Conservation (phyloP, 2,888 invertebrate species). For the Campoplex nolae region DNA sequence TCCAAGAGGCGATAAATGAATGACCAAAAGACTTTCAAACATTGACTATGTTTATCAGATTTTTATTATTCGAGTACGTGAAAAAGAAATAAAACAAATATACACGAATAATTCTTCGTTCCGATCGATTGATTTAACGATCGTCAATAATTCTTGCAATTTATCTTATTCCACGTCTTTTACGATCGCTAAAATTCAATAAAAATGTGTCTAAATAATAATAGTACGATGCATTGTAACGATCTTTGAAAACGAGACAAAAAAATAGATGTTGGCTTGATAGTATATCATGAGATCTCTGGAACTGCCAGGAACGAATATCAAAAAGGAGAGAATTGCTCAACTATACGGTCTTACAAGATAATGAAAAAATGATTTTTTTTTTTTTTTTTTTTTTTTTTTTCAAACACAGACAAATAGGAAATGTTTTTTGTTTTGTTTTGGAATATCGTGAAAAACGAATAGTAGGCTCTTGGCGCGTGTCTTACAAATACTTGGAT, state of each 20-base stretch:
- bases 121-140: too few species aligned
- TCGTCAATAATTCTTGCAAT: too few species aligned
- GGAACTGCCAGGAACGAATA: not conserved
- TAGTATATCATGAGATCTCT: not conserved
- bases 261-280: not conserved
- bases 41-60: not conserved
- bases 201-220: not conserved
- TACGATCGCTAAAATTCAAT: not conserved
- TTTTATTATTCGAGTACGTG: not conserved
- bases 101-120: conserved; percentile 23
- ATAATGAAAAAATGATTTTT: not conserved
- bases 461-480: conserved; percentile 58
- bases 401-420: not conserved
- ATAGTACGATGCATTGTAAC: not conserved
- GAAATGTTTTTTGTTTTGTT: not conserved
- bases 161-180: not conserved
- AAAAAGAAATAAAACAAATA: not conserved
- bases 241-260: not conserved
- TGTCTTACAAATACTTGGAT: conserved; percentile 62
- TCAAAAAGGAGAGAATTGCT: not conserved
- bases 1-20: conserved; percentile 13
- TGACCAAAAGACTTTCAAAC: not conserved
- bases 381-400: too few species aligned
- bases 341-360: not conserved
- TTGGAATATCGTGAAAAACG: conserved; percentile 51